Conservation (phyloP, 2,888 invertebrate species). For the Drosophila aldrichi region DNA sequence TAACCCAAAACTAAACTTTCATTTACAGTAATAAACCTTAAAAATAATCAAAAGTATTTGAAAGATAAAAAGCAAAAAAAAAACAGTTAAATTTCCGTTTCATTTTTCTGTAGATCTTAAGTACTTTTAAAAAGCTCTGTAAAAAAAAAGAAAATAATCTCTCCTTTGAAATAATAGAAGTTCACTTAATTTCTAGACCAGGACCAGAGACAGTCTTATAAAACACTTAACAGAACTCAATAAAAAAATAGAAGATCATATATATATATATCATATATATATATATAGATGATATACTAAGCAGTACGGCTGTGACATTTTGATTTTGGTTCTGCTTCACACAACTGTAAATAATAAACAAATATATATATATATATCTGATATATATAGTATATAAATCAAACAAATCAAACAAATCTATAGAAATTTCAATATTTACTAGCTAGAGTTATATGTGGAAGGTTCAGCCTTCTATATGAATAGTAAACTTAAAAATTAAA, state of each 20-base stretch:
- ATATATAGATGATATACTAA: slow-evolving; percentile 54
- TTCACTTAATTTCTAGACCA: slow-evolving; percentile 40
- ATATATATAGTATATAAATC: slow-evolving; percentile 18
- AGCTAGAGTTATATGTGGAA: slow-evolving; percentile 1
- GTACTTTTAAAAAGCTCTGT: slow-evolving; percentile 21
- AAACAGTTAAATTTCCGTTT: slow-evolving; percentile 16
- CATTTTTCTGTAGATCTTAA: slow-evolving; percentile 36
- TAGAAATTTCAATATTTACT: slow-evolving; percentile 35
- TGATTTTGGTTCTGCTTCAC: slow-evolving; percentile 77
- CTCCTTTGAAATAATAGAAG: slow-evolving; percentile 43
- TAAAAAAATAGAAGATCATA: neutral
- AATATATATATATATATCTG: slow-evolving; percentile 1
- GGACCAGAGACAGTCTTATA: slow-evolving; percentile 27
- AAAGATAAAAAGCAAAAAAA: slow-evolving; percentile 1
- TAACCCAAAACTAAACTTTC: neutral
- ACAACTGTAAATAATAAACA: slow-evolving; percentile 63
- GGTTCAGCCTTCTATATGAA: slow-evolving; percentile 21
- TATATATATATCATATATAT: neutral
- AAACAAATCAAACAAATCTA: slow-evolving; percentile 14
- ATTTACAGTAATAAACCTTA: slow-evolving; percentile 14
- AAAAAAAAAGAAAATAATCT: slow-evolving; percentile 18
- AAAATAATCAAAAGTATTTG: slow-evolving; percentile 12
- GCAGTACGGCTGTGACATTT: slow-evolving; percentile 81
- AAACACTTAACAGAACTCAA: slow-evolving; percentile 23
- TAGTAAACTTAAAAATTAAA: slow-evolving; percentile 8